Conservation (phyloP, 2,888 invertebrate species). For the Linnaemya tessellans region DNA sequence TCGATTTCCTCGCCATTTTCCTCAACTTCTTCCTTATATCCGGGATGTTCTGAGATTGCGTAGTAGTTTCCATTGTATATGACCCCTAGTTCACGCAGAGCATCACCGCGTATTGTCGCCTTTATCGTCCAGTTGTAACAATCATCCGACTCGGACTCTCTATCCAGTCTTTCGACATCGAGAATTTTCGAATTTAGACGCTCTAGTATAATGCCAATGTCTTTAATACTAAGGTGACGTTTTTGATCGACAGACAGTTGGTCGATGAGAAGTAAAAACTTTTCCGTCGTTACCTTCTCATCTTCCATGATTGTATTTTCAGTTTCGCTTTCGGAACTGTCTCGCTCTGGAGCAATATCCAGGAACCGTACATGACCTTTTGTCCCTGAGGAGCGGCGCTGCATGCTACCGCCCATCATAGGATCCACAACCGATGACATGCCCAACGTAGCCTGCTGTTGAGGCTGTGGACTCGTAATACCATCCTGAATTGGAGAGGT, state of each 20-base stretch:
- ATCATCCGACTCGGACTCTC: conserved; percentile 96
- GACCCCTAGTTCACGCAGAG: conserved; percentile 94
- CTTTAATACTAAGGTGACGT: conserved; percentile 95
- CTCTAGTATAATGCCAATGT: conserved; percentile 97
- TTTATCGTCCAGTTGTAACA: conserved; percentile 99
- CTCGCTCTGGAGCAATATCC: conserved; percentile 90
- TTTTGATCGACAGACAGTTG: conserved; percentile 96
- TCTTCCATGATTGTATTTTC: conserved; percentile 94
- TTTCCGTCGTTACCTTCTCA: conserved; percentile 86
- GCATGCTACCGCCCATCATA: conserved; percentile 81
- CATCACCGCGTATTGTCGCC: conserved; percentile 96
- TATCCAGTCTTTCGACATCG: conserved; percentile 95
- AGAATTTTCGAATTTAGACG: conserved; percentile 95
- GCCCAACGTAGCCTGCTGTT: conserved; percentile 74
- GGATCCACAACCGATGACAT: conserved; percentile 84
- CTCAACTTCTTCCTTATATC: conserved; percentile 95
- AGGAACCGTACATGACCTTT: conserved; percentile 93
- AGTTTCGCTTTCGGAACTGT: conserved; percentile 96
- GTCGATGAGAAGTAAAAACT: conserved; percentile 96
- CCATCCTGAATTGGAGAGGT: conserved; percentile 95
- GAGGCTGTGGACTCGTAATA: conserved; percentile 87
- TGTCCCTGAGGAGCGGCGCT: conserved; percentile 84
- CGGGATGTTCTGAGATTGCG: conserved; percentile 97
- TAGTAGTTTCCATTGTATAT: conserved; percentile 98
- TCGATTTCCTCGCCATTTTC: conserved; percentile 93